Conservation (phyloP, 1,140 invertebrate genomes). For the Drosophila funebris region DNA sequence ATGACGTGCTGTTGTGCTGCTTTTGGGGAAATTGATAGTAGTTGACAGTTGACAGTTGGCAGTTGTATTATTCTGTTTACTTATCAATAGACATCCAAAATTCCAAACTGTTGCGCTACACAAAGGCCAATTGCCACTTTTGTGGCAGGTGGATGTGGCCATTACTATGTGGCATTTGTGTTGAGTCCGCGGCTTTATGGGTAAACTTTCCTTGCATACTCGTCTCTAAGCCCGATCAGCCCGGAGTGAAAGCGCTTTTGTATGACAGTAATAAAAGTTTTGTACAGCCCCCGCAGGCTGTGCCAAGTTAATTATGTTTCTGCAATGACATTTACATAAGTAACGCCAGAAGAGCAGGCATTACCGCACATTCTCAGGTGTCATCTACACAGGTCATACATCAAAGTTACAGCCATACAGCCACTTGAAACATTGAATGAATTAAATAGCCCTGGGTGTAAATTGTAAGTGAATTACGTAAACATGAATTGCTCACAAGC, state of each 20-base stretch:
- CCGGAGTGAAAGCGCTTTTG: constrained; percentile 53
- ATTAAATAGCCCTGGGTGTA: constrained; percentile 72
- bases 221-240: constrained; percentile 16
- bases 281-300: constrained; percentile 50
- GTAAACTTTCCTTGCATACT: constrained; percentile 22
- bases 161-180: constrained; percentile 15
- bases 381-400: constrained; percentile 31
- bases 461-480: constrained; percentile 74
- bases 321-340: constrained; percentile 70
- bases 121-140: background rate
- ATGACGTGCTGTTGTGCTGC: background rate
- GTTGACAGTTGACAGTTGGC: constrained; percentile 31
- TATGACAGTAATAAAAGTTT: constrained; percentile 67
- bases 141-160: constrained; percentile 10
- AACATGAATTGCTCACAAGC: constrained; percentile 53
- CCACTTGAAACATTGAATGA: constrained; percentile 43
- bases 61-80: constrained; percentile 51
- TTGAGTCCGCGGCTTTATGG: constrained; percentile 30
- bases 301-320: constrained; percentile 73
- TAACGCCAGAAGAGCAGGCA: constrained; percentile 59
- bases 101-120: constrained; percentile 62
- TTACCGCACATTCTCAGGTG: background rate
- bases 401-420: constrained; percentile 37
- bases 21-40: constrained; percentile 20
- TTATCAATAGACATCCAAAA: constrained; percentile 54